Conservation (phyloP, 2,113 vertebrate species). For the Ahaetulla prasina region DNA sequence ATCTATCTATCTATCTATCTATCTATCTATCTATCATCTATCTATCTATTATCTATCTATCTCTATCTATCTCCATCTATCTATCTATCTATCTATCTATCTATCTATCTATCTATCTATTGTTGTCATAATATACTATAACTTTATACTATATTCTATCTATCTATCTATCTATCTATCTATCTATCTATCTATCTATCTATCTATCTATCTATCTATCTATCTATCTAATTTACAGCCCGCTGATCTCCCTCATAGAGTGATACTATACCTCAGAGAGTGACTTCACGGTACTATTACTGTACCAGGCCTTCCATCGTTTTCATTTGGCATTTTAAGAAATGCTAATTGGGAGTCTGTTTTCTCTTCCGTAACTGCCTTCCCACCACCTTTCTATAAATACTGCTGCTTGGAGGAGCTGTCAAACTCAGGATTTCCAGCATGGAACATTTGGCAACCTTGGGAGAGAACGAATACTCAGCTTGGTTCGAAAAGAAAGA, state of each 20-base stretch:
- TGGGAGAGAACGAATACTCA: not conserved
- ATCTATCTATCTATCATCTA: no score
- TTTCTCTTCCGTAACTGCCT: not conserved
- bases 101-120: no score
- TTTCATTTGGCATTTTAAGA: conserved; percentile 10
- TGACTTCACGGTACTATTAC: not conserved
- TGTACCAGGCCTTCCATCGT: not conserved
- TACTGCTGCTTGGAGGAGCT: not conserved
- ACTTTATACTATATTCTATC: no score
- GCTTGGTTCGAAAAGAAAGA: not conserved
- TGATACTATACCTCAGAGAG: not conserved
- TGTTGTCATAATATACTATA: no score
- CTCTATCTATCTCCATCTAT: no score
- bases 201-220: no score
- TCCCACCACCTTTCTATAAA: conserved; percentile 18
- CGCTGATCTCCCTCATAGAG: not conserved
- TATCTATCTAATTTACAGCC: not conserved
- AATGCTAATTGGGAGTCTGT: not conserved
- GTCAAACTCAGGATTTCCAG: conserved; percentile 1
- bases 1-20: no score
- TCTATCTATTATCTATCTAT: no score
- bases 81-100: no score
- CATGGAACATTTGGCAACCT: conserved; percentile 3
- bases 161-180: no score
- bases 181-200: no score